Evolutionary conservation across 2,888 invertebrate genomes (phyloP).

Genomic region (Drosophila parthenogenetica): DNA sequence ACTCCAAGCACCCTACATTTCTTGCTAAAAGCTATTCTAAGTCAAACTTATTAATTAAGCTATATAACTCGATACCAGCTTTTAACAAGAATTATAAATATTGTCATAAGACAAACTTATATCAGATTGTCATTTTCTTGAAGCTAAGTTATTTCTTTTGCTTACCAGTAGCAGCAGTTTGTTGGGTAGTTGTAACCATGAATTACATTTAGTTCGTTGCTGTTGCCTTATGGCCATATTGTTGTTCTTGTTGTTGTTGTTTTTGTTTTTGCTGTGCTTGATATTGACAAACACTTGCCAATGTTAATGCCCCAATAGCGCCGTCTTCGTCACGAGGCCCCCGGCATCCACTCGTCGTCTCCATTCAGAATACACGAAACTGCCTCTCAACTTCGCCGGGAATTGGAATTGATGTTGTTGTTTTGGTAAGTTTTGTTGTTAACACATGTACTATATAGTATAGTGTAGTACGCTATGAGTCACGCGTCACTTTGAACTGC

Average conservation of each 20-base stretch:
- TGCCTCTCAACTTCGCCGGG: conserved; percentile 20
- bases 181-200: conserved; percentile 77
- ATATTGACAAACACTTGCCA: conserved; percentile 52
- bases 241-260: conserved; percentile 52
- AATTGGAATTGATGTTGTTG: conserved; percentile 12
- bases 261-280: conserved; percentile 50
- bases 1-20: too few relatives aligned
- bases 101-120: background rate
- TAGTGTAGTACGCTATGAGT: conserved; percentile 36
- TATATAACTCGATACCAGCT: background rate
- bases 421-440: background rate
- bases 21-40: too few relatives aligned
- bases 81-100: background rate
- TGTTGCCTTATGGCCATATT: conserved; percentile 67
- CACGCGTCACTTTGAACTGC: conserved; percentile 50
- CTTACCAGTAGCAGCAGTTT: conserved; percentile 76
- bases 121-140: background rate
- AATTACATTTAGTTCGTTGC: conserved; percentile 71
- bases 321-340: conserved; percentile 42
- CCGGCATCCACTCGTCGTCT: conserved; percentile 49
- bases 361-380: conserved; percentile 63
- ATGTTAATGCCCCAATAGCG: conserved; percentile 39
- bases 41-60: conserved; percentile 5
- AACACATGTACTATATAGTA: conserved; percentile 5
- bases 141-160: background rate